A percentile compares a stretch with the other conserved stretches of the same genome.
Evolutionary conservation across 1,140 invertebrate species (phyloP).

Genomic region (Zaprionus capensis): DNA sequence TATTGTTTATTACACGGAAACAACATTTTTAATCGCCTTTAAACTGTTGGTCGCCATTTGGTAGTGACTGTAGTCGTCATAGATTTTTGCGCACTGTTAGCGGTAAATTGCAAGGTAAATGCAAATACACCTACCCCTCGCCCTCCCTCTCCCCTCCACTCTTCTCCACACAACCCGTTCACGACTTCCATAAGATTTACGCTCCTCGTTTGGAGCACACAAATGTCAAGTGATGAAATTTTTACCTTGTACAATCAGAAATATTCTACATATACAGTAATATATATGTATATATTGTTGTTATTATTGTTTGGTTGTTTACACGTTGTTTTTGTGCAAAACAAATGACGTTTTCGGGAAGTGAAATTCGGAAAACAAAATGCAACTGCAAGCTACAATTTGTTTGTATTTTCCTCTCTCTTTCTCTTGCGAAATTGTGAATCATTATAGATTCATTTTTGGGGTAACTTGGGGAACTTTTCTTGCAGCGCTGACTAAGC

Average conservation of each 20-base stretch:
- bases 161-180: background rate
- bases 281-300: background rate
- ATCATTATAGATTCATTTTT: constrained; percentile 15
- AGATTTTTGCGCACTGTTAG: constrained; percentile 35
- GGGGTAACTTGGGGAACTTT: constrained; percentile 17
- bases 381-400: constrained; percentile 19
- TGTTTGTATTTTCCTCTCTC: constrained; percentile 9
- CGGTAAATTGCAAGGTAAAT: constrained; percentile 36
- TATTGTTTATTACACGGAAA: constrained; percentile 76
- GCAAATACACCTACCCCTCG: background rate
- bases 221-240: constrained; percentile 39
- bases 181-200: constrained; percentile 6
- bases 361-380: constrained; percentile 39
- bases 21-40: constrained; percentile 53
- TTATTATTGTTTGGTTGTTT: constrained; percentile 25
- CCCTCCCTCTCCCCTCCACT: background rate
- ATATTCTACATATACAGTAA: constrained; percentile 4
- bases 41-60: constrained; percentile 42
- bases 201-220: constrained; percentile 18
- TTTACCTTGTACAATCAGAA: constrained; percentile 34
- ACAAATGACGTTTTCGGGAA: constrained; percentile 44
- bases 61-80: constrained; percentile 8
- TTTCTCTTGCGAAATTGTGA: background rate
- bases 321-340: constrained; percentile 21
- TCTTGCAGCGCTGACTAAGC: constrained; percentile 16